Evolutionary conservation across 2,797 vertebrate species (phyloP), one percentile per base, ranked within the genome.

Genomic region (Natrix natrix): DNA sequence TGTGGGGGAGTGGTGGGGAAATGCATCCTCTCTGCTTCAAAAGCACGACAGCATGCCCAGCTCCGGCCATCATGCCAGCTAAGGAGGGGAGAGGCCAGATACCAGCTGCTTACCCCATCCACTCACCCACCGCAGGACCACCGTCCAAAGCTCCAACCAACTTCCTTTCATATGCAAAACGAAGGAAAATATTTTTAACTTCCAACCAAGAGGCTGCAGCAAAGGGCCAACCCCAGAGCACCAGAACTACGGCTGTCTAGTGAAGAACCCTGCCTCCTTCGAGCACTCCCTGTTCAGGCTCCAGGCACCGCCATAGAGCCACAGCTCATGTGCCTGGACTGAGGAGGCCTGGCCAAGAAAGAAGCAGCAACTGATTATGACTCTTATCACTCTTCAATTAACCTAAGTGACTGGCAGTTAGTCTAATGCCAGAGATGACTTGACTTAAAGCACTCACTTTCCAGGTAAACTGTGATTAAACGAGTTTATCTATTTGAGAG

Each of bases 111-210:
- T 95, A 96, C 98, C 98, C 97, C 98, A 98, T 95, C 96, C 98
- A 98, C 98, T 96, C 93, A 99, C 96, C 97, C 97, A 98, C 95
- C 95, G 97, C 78, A 97, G 98, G 97, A 98, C 97, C 96, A 98
- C 97, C 96, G 97, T 99, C 98, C 98, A 98, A 96, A 98, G 97
- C 97, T 98, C 97, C 97, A 97, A 97, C 97, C 98, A 97, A 97
- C 95, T 97, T 98, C 97, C 97, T 98, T 98, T 96, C 91, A 95
- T 93, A 91, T 95, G 96, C 91, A 97, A 95, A 94, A 97, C 92
- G 57, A 91, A 94, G 83, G 56, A 94, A 93, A 93, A 95, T 56
- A 96, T 66, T 95, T 95, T 96, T 96, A 97, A 96, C 96, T 94
- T 28, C 95, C 32, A 91, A 69, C 74, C 88, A 91, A 94, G 26